A percentile compares a stretch with the other conserved stretches of the same genome.
Evolutionary conservation across 2,113 vertebrate genomes (phyloP).

Genomic region (Eublepharis macularius): DNA sequence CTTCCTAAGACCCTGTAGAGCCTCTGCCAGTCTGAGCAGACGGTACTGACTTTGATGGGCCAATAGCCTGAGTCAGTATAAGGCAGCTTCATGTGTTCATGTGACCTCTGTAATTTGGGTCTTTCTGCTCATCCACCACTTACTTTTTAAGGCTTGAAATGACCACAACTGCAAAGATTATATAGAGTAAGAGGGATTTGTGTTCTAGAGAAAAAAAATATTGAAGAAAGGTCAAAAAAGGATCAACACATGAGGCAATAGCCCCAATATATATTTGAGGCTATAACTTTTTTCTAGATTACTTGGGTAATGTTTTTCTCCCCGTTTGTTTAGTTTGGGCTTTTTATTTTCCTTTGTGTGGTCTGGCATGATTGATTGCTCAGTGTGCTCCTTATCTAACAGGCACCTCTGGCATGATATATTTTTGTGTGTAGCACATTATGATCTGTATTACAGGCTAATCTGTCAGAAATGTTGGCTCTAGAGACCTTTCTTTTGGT

Average conservation of each 20-base stretch:
- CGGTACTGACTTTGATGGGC: no score
- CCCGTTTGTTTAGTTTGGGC: no score
- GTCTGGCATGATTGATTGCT: no score
- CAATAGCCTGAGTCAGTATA: no score
- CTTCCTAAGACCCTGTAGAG: no score
- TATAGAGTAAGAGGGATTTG: not conserved
- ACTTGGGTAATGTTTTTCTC: no score
- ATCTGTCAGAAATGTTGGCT: not conserved
- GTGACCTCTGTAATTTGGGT: not conserved
- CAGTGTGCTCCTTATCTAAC: not conserved
- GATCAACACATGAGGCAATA: not conserved
- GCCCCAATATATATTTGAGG: not conserved
- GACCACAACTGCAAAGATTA: not conserved
- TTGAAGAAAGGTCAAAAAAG: no score
- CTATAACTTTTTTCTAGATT: not conserved
- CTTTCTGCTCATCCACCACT: no score
- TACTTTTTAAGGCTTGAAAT: not conserved
- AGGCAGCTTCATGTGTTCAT: no score
- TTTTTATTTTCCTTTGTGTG: no score
- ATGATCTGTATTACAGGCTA: not conserved
- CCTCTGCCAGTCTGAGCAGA: no score
- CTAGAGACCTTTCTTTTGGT: not conserved
- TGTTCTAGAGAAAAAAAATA: not conserved
- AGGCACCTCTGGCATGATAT: not conserved
- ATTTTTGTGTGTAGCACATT: not conserved